Percentiles rank a stretch among this genome's conserved stretches.
phyloP scores from a whole-genome alignment of 2,113 vertebrate genomes.

The Grantiella picta region DNA sequence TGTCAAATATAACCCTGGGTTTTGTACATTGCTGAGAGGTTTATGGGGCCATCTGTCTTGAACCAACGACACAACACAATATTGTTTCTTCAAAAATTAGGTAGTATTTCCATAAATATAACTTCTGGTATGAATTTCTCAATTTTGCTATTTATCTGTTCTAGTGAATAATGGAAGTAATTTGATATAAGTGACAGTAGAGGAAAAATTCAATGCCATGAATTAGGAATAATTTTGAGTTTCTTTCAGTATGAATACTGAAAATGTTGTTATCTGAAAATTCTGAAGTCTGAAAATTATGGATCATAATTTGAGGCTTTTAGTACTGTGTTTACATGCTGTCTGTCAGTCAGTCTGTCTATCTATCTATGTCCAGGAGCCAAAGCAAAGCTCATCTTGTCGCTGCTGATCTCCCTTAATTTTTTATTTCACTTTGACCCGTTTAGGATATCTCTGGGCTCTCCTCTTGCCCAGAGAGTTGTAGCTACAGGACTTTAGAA shows the following conservation, averaged over 20 bases:
- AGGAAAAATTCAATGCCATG: not conserved
- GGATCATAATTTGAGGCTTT: not conserved
- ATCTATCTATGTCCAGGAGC: not conserved
- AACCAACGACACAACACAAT: not conserved
- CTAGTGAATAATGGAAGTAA: not conserved
- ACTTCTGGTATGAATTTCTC: not conserved
- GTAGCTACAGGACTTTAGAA: not conserved
- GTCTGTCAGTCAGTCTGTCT: fast-evolving
- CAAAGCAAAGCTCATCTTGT: not conserved
- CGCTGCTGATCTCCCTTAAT: not conserved
- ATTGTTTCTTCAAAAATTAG: conserved; percentile 3
- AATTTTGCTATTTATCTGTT: not conserved
- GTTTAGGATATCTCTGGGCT: not conserved
- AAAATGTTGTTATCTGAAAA: not conserved
- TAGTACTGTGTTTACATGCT: not conserved
- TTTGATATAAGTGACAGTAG: not conserved
- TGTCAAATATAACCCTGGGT: not conserved
- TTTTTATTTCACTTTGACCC: not conserved
- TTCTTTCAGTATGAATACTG: not conserved
- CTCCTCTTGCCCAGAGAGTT: not conserved
- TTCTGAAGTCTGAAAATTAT: not conserved
- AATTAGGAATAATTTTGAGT: not conserved
- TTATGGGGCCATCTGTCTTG: conserved; percentile 38
- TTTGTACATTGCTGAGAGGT: conserved; percentile 23
- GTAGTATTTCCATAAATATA: not conserved